Evolutionary conservation across 2,888 invertebrate species (phyloP).

Genomic region (Alviniconcha strummeri): DNA sequence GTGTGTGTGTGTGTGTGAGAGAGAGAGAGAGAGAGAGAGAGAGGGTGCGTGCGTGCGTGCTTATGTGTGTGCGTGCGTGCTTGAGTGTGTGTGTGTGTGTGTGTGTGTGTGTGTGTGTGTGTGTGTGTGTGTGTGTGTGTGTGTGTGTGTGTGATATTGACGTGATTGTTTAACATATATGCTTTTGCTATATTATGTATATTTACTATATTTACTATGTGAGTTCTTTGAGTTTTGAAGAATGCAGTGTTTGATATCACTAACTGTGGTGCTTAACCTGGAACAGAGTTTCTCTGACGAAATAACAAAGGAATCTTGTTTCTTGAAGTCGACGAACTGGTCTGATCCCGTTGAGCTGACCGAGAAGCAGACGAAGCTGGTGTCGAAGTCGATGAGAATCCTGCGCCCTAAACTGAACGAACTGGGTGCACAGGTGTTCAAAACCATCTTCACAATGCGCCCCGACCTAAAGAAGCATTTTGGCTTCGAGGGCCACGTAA

Average conservation of each 20-base stretch:
- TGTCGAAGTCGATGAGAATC: not conserved
- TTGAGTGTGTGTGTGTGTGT: not conserved
- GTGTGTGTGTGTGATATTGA: not conserved
- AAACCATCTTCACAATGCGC: not conserved
- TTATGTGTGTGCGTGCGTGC: not conserved
- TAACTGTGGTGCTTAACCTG: not conserved
- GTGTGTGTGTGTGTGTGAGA: not conserved
- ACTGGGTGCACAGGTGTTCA: not conserved
- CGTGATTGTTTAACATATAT: not conserved
- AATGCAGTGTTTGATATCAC: not conserved
- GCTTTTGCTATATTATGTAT: not conserved
- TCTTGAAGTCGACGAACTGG: not conserved
- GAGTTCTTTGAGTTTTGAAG: not conserved
- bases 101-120: not conserved
- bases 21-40: too few relatives aligned
- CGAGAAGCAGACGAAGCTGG: not conserved
- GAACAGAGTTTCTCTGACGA: not conserved
- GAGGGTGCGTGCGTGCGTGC: not conserved
- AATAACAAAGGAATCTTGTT: too few relatives aligned
- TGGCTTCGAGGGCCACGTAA: not conserved
- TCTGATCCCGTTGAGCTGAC: not conserved
- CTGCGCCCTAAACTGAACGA: not conserved
- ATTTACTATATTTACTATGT: not conserved
- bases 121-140: not conserved
- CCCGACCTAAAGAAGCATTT: not conserved